These are phyloP conservation scores for Tretioscincus oriximinensis DNA, from an alignment of 2,113 vertebrate species.

Conservation along the genomic window DNA sequence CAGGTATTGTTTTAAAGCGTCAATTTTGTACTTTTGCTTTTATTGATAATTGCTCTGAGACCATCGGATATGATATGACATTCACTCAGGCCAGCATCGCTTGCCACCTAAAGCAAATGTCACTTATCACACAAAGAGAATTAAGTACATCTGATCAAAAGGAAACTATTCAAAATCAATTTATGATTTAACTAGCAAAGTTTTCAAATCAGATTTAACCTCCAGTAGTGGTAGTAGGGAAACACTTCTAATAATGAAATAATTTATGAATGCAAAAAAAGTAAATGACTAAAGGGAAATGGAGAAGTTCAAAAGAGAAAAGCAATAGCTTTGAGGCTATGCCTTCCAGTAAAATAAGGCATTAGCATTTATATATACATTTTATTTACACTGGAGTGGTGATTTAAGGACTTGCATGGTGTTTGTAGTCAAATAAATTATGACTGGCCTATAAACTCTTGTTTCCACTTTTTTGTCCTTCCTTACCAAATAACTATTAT, in stretches of 20 bases:
- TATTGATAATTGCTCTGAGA: no score
- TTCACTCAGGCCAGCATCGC: neutral
- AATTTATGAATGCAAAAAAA: neutral
- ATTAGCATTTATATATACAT: neutral
- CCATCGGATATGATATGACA: no score
- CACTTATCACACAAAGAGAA: neutral
- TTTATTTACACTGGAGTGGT: no score
- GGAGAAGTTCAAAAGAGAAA: neutral
- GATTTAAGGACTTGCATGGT: no score
- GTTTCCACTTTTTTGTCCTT: neutral
- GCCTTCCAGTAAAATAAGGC: no score
- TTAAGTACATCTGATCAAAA: neutral
- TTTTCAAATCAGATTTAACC: neutral
- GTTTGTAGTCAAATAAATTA: neutral
- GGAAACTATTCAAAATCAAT: neutral
- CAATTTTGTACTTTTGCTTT: no score
- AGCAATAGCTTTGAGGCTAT: neutral
- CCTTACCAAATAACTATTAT: neutral
- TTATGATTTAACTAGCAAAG: neutral
- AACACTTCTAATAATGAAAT: neutral
- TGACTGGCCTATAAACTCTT: neutral
- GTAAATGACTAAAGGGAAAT: neutral
- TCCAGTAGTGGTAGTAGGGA: neutral
- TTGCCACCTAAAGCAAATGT: no score
- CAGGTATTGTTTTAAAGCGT: no score